Conservation (phyloP, 2,888 invertebrate species). For the Trachelus tabidus region DNA sequence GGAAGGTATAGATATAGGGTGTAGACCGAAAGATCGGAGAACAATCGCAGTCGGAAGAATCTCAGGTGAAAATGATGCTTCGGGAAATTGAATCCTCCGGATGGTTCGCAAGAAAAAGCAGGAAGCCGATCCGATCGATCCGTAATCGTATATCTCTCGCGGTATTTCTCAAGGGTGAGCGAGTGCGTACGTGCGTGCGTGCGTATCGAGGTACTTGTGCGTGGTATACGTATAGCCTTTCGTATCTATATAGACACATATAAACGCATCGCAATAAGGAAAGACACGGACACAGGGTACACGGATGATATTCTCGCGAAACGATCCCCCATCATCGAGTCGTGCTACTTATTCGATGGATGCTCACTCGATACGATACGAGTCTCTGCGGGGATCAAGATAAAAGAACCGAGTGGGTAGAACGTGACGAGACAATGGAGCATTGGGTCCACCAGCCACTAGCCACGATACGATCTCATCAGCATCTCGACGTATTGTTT, state of each 20-base stretch:
- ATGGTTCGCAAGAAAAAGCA: slow-evolving; percentile 18
- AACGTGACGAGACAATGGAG: slow-evolving; percentile 67
- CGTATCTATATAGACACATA: too few species aligned
- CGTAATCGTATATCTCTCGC: slow-evolving; percentile 46
- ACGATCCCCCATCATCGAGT: slow-evolving; percentile 19
- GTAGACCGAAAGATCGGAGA: background rate
- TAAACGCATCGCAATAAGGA: background rate
- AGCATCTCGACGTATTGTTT: slow-evolving; percentile 65
- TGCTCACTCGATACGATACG: slow-evolving; percentile 64
- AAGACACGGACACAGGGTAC: background rate
- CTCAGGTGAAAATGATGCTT: background rate
- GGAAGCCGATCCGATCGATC: slow-evolving; percentile 51
- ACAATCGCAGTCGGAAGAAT: background rate
- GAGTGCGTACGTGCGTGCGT: slow-evolving; percentile 13
- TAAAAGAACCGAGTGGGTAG: slow-evolving; percentile 65
- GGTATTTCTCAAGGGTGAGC: slow-evolving; percentile 25
- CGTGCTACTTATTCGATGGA: slow-evolving; percentile 64
- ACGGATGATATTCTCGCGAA: background rate
- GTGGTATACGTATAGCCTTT: background rate
- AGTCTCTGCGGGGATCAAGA: slow-evolving; percentile 61
- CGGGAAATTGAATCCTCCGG: background rate
- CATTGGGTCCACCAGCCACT: slow-evolving; percentile 62
- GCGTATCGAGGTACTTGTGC: slow-evolving; percentile 10
- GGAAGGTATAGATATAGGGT: background rate
- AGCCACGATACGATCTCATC: slow-evolving; percentile 66